Percentiles rank a stretch among this genome's conserved stretches.
Evolutionary conservation across 2,113 vertebrate species (phyloP).

Genomic region (Copsychus sechellarum): DNA sequence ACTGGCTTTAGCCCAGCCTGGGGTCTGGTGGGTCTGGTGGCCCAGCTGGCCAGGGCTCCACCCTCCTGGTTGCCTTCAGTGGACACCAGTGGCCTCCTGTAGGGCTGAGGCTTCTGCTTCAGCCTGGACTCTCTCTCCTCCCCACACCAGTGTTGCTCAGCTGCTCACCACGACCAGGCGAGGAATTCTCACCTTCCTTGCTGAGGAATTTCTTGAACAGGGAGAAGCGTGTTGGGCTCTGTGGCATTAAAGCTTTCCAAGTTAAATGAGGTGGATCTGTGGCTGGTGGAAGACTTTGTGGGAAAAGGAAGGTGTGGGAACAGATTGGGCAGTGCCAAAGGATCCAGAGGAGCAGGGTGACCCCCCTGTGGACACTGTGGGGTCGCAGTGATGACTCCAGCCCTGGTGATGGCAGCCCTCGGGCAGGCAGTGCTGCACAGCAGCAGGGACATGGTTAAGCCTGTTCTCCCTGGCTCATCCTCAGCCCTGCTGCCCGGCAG

Average conservation of each 20-base stretch:
- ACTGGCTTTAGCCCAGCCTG: rapidly evolving
- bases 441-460: background rate
- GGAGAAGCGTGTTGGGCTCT: background rate
- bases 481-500: slow-evolving; percentile 15
- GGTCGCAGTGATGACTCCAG: rapidly evolving
- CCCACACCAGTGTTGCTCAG: background rate
- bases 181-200: background rate
- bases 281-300: background rate
- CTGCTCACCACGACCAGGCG: background rate
- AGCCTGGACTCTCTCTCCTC: rapidly evolving
- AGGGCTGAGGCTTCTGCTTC: background rate
- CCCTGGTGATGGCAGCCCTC: background rate
- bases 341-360: background rate
- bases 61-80: background rate
- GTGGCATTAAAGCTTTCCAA: background rate
- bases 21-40: rapidly evolving
- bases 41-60: background rate
- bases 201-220: background rate
- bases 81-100: background rate
- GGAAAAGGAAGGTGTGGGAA: background rate
- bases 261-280: background rate
- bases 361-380: too few species aligned
- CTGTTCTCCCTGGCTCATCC: background rate
- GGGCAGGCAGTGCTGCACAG: background rate
- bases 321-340: background rate